Conservation (phyloP, 2,113 vertebrate genomes). For the Rynchops niger region DNA sequence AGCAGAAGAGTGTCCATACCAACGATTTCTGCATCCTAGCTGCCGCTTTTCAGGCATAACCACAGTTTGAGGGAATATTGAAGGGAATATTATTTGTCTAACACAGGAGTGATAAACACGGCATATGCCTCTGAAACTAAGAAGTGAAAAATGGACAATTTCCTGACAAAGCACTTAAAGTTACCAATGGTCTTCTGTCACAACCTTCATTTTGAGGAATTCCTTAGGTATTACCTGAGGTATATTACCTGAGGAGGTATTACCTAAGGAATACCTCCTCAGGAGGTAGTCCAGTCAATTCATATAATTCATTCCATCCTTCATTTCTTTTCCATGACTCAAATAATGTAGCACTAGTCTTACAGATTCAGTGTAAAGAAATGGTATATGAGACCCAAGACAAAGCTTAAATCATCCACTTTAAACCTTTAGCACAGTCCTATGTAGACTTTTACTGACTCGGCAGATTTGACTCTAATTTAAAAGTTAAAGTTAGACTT, state of each 20-base stretch:
- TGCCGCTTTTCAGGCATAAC: not conserved
- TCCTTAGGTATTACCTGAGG: not conserved
- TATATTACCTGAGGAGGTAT: no score
- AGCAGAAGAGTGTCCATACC: not conserved
- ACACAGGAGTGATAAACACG: not conserved
- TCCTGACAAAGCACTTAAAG: not conserved
- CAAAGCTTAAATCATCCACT: constrained; percentile 42
- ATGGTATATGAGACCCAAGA: constrained; percentile 32
- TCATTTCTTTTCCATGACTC: constrained; percentile 57
- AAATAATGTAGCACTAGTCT: constrained; percentile 73
- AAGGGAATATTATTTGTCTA: not conserved
- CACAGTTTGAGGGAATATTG: not conserved
- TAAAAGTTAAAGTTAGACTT: constrained; percentile 8
- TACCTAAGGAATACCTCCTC: no score
- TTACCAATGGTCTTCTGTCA: not conserved
- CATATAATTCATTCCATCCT: not conserved
- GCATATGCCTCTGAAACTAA: not conserved
- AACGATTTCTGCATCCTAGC: not conserved
- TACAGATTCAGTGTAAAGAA: constrained; percentile 54
- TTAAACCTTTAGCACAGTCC: not conserved
- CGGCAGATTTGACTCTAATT: not conserved
- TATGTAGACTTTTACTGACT: not conserved
- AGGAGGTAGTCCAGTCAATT: not conserved
- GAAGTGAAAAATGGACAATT: not conserved
- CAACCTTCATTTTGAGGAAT: not conserved